Base-by-base conservation (phyloP, 2,113 vertebrate genomes). In the Nestor notabilis region DNA sequence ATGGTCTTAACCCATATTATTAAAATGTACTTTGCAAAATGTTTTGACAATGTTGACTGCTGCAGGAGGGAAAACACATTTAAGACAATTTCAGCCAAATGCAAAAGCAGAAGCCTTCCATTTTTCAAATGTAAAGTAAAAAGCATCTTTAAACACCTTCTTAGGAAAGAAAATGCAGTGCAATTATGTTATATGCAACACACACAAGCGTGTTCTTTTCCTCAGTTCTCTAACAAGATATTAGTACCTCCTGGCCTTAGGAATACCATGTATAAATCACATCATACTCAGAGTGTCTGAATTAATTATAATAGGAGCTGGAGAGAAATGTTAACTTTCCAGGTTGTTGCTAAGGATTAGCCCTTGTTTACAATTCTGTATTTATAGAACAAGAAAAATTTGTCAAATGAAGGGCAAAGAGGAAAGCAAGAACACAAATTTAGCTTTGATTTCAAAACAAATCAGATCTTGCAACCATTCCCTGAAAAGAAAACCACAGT, bases 391-490 rank as follows among this genome's bases (percentile, higher is more conserved):
- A 86, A 89, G 94, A 68, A 97, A 97, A 97, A 94, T 85, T 88
- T 93, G 96, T 94, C 94, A 91, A 93, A 94, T 95, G 94, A 95
- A 96, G 95, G 93, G 94, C 95, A 96, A 87, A 97, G 93, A 95
- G 83, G 64, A 91, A 97, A 49, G 86, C 43, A 95, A 87, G 77
- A 97, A 91, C 86, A 94, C 91, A 97, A 95, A 96, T 96, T 91
- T 93, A 96, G 90, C 94, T 91, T 96, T 93, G 93, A 94, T 97
- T 96, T 97, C 91, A 97, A 97, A 94, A 97, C 88, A 96, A 96
- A 97, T 95, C 91, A 96, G 79, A 95, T 97, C 88, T 89, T 28
- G 87, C 83, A 94, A 93, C 84, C 89, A 44, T 95, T 95, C 70
- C 83, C 89, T 68, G 56, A 95, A 92, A 95, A 96, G 94, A 94